Evolutionary conservation across 1,140 invertebrate genomes (phyloP).

Genomic region (Zophobas morio): DNA sequence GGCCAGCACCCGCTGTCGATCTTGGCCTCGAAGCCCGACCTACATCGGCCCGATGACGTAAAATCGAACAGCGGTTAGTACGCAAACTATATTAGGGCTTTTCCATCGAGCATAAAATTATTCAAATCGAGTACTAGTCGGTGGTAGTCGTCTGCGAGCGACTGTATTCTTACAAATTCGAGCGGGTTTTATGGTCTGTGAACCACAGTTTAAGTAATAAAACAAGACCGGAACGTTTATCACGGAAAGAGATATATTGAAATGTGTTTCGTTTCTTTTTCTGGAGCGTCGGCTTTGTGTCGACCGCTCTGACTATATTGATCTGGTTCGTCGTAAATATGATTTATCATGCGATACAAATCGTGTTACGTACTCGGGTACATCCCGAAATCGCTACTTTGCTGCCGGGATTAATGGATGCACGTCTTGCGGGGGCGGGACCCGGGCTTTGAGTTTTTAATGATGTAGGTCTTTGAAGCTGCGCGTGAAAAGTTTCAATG

Average conservation of each 20-base stretch:
- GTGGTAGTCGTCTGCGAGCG: slow-evolving; percentile 16
- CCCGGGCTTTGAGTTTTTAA: slow-evolving; percentile 32
- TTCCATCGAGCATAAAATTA: slow-evolving; percentile 30
- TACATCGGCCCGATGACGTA: slow-evolving; percentile 77
- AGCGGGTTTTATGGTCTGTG: slow-evolving; percentile 33
- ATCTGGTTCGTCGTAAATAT: slow-evolving; percentile 53
- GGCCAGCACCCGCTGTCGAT: slow-evolving; percentile 80
- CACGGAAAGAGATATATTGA: slow-evolving; percentile 34
- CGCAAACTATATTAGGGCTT: not conserved
- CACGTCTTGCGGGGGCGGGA: not conserved
- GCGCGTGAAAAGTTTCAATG: slow-evolving; percentile 41
- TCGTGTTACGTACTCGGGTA: slow-evolving; percentile 53
- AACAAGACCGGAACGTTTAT: slow-evolving; percentile 45
- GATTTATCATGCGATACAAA: slow-evolving; percentile 56
- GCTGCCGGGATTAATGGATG: slow-evolving; percentile 5
- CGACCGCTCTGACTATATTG: slow-evolving; percentile 48
- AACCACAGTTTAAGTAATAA: slow-evolving; percentile 45
- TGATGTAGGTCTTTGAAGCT: slow-evolving; percentile 44
- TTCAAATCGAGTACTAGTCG: slow-evolving; percentile 24
- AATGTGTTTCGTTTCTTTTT: slow-evolving; percentile 45
- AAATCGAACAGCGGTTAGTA: slow-evolving; percentile 80
- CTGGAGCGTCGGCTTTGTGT: slow-evolving; percentile 19
- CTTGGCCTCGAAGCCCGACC: slow-evolving; percentile 80
- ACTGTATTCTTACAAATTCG: slow-evolving; percentile 48
- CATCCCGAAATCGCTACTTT: slow-evolving; percentile 49